Evolutionary conservation across 2,113 vertebrate species (phyloP).

Genomic region (Crotophaga sulcirostris): DNA sequence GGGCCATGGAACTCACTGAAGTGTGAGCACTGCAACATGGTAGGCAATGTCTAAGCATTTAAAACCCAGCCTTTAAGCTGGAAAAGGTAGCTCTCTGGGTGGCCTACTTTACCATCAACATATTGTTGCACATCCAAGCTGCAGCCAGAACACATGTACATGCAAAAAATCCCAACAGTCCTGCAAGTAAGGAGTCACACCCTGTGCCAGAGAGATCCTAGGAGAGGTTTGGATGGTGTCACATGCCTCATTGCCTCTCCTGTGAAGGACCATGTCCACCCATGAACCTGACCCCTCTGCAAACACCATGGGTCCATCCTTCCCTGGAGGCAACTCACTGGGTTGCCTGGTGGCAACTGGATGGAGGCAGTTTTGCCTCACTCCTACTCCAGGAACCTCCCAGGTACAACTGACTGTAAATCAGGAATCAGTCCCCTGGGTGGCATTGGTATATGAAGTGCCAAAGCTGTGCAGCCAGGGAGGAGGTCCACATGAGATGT

Average conservation of each 20-base stretch:
- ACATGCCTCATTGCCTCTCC: neutral
- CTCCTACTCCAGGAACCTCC: neutral
- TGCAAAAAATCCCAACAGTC: neutral
- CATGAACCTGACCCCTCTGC: neutral
- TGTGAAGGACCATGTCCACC: rapidly evolving
- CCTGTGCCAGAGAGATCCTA: neutral
- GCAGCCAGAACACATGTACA: neutral
- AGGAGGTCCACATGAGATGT: neutral
- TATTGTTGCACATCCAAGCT: neutral
- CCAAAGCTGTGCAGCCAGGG: neutral
- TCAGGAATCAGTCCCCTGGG: neutral
- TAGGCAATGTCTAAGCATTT: neutral
- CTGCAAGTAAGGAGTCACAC: neutral
- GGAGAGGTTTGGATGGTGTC: neutral
- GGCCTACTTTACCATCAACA: neutral
- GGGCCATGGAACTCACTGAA: neutral
- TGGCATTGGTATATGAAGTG: neutral
- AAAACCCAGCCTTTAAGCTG: neutral
- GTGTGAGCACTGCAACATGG: neutral
- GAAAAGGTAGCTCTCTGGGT: neutral
- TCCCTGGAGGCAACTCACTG: neutral
- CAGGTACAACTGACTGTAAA: neutral
- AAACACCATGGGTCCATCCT: neutral
- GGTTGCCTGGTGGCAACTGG: neutral
- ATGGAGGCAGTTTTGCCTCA: neutral